Conservation (phyloP, 2,113 vertebrate species). For the Nerophis ophidion region DNA sequence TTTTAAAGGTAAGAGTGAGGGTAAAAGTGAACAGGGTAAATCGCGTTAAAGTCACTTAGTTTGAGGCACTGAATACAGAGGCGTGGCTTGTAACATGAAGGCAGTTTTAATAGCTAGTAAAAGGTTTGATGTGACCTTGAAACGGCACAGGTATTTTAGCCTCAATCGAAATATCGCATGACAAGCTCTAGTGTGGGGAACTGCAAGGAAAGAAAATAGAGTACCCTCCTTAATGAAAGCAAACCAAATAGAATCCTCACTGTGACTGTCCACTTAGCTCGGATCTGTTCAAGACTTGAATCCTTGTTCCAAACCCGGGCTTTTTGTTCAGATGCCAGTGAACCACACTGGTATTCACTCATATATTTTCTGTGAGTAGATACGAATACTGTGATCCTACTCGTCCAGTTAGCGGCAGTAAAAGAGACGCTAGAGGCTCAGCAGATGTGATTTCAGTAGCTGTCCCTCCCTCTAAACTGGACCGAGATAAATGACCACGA, state of each 20-base stretch:
- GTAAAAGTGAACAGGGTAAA: constrained; percentile 43
- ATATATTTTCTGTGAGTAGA: constrained; percentile 3
- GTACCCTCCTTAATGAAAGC: constrained; percentile 6
- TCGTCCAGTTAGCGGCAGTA: constrained; percentile 17
- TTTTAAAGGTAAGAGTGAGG: constrained; percentile 25
- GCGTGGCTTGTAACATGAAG: background rate
- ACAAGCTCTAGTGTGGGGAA: background rate
- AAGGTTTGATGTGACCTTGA: background rate
- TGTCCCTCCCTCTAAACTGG: background rate
- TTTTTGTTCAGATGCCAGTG: constrained; percentile 32
- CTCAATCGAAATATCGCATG: constrained; percentile 3
- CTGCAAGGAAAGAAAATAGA: constrained; percentile 19
- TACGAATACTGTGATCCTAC: constrained; percentile 40
- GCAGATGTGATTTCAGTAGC: background rate
- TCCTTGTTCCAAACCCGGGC: constrained; percentile 12
- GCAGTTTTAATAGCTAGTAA: background rate
- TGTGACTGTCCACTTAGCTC: constrained; percentile 50
- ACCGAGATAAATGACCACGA: constrained; percentile 4
- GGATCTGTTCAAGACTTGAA: constrained; percentile 31
- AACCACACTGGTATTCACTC: constrained; percentile 7
- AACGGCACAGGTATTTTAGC: constrained; percentile 13
- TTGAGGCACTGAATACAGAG: background rate
- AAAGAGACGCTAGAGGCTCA: constrained; percentile 9
- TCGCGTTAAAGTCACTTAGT: constrained; percentile 24
- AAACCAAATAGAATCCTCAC: constrained; percentile 52